Evolutionary conservation across 2,797 vertebrate species (phyloP), one percentile per base, ranked within the genome.

Genomic region (Passerculus sandwichensis): DNA sequence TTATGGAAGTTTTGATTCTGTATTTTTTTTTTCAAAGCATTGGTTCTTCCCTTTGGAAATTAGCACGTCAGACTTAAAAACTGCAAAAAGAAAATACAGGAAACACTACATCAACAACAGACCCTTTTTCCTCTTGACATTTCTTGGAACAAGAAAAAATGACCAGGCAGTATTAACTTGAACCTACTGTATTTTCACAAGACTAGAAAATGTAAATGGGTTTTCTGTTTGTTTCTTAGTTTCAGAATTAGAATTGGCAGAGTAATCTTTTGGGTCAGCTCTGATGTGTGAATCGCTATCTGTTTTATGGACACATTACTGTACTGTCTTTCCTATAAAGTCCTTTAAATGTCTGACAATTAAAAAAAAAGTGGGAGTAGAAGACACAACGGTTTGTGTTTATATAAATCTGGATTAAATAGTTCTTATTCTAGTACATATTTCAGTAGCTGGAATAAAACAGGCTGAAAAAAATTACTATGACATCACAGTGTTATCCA

Each of bases 81-180:
- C 3, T 29, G 9, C 38, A 57, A 62, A 56, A 86, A 57, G 10
- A 71, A 89, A 72, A 59, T 15, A 66, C 0, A 50, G 36, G 73
- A 90, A 76, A 84, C 23, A 66, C 4, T 29, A 47, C 10, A 57
- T 19, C 5, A 56, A 9, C 47, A 88, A 72, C 6, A 71, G 47
- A 53, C 29, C 75, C n/a, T 30, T 69, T 65, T 84, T 32, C 47
- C 26, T 9, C 30, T 26, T 82, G 47, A 40, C 21, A 57, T 34
- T 84, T 65, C 60, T 59, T 45, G 36, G 73, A 95, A 96, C 26
- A 82, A 86, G 69, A 90, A 81, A 11, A 88, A 94, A 72, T 62
- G 11, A 77, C 23, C 64, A 83, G 29, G 72, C 9, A 48, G 40
- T 45, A 79, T 20, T 42, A 93, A 79, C 21, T 74, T 57, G 42